Percentiles rank a stretch among this genome's conserved stretches.
These are phyloP conservation scores for Drosophila ogumai DNA, from an alignment of 1,140 invertebrate species.

Conservation along the genomic window DNA sequence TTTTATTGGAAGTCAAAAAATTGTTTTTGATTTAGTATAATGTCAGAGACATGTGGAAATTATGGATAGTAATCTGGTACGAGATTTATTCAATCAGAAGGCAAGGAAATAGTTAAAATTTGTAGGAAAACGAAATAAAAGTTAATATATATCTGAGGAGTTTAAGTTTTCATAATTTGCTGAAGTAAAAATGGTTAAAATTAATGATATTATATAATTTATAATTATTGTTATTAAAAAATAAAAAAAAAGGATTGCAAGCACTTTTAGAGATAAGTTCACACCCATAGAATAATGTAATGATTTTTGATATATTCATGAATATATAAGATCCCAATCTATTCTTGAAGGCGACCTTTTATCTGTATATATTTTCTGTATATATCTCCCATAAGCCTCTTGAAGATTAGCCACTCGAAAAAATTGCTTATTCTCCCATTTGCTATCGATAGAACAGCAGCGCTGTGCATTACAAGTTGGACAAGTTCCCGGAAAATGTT, in stretches of 20 bases:
- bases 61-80: slow-evolving; percentile 12
- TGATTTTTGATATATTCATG: too few species aligned
- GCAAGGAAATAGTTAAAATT: neutral
- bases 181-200: neutral
- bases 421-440: neutral
- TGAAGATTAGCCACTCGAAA: slow-evolving; percentile 16
- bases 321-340: neutral
- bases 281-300: too few species aligned
- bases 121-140: neutral
- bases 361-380: neutral
- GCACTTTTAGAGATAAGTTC: too few species aligned
- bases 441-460: neutral
- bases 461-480: slow-evolving; percentile 36
- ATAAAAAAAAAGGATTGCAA: too few species aligned
- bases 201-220: neutral
- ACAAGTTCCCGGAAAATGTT: slow-evolving; percentile 45
- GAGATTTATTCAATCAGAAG: neutral
- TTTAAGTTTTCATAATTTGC: too few species aligned
- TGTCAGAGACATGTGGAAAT: slow-evolving; percentile 21
- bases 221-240: too few species aligned
- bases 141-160: neutral
- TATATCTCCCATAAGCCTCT: neutral
- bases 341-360: neutral
- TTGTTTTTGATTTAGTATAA: slow-evolving; percentile 27
- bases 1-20: slow-evolving; percentile 22